Conservation (phyloP, 2,797 vertebrate genomes). For the Sebastes steindachneri region DNA sequence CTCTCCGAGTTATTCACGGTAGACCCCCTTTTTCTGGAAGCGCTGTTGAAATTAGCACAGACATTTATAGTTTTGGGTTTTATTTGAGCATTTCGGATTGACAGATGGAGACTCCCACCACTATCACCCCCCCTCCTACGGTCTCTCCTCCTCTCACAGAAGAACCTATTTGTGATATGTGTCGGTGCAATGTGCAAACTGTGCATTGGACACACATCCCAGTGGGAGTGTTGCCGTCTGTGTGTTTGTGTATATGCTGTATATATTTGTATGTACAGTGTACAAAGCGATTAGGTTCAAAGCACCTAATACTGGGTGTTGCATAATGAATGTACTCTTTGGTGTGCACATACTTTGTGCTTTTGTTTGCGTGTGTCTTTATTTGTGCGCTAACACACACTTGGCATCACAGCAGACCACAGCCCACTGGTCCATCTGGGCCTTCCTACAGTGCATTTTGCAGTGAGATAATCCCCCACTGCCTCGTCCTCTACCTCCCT, state of each 20-base stretch:
- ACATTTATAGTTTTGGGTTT: conserved; percentile 49
- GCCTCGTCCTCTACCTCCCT: conserved; percentile 67
- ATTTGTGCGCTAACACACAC: conserved; percentile 18
- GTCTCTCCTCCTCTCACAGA: conserved; percentile 19
- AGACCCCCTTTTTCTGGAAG: background rate
- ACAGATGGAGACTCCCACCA: conserved; percentile 68
- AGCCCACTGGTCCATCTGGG: conserved; percentile 74
- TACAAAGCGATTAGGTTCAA: conserved; percentile 29
- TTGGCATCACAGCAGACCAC: conserved; percentile 55
- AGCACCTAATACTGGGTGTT: conserved; percentile 22
- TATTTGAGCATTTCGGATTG: conserved; percentile 47
- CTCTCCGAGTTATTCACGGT: conserved; percentile 13
- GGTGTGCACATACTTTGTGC: background rate
- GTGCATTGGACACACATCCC: conserved; percentile 24
- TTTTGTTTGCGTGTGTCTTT: conserved; percentile 15
- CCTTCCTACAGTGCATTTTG: conserved; percentile 60
- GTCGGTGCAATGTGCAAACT: conserved; percentile 35
- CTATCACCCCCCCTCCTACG: background rate
- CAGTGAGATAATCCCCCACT: conserved; percentile 69
- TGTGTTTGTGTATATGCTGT: background rate
- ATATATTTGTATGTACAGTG: conserved; percentile 4
- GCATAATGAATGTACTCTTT: conserved; percentile 34
- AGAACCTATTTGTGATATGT: conserved; percentile 43
- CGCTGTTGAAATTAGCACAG: conserved; percentile 32
- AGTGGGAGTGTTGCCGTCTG: conserved; percentile 25